Percentiles rank a stretch among this genome's conserved stretches.
These are phyloP conservation scores for Cygnus buccinator DNA, from an alignment of 2,113 vertebrate species.

Conservation along the genomic window DNA sequence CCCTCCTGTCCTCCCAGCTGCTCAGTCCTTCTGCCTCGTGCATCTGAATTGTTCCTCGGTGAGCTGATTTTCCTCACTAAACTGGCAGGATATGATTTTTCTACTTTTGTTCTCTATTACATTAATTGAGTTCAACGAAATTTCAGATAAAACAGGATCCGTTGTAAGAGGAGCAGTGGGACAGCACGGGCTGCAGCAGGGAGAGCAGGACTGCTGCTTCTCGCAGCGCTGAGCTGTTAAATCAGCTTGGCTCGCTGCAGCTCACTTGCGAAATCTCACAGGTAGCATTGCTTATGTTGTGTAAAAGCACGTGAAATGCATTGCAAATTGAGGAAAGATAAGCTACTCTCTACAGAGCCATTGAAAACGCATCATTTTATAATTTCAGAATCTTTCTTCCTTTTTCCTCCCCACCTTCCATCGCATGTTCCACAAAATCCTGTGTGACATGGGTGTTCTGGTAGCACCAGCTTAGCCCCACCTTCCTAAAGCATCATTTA, in stretches of 20 bases:
- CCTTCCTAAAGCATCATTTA: neutral
- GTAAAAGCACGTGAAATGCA: neutral
- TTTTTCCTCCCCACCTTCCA: accelerated
- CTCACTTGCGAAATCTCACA: neutral
- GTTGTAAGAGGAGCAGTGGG: neutral
- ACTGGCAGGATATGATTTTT: neutral
- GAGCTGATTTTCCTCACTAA: neutral
- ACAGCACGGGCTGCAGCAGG: neutral
- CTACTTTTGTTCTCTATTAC: neutral
- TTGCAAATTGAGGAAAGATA: neutral
- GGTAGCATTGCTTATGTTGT: neutral
- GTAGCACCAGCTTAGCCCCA: neutral
- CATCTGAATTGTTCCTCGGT: neutral
- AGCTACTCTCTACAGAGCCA: neutral
- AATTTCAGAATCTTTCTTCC: neutral
- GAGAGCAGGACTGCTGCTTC: neutral
- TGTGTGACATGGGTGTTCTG: neutral
- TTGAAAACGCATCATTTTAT: neutral
- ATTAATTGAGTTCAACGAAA: neutral
- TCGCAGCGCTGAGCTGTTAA: neutral
- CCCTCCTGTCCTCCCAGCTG: neutral
- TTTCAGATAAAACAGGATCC: neutral
- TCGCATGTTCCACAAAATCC: neutral
- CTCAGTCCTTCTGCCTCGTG: neutral
- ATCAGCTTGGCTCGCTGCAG: neutral